A percentile compares a stretch with the other conserved stretches of the same genome.
Conservation (phyloP, 2,888 invertebrate genomes). For the Trissolcus japonicus region DNA sequence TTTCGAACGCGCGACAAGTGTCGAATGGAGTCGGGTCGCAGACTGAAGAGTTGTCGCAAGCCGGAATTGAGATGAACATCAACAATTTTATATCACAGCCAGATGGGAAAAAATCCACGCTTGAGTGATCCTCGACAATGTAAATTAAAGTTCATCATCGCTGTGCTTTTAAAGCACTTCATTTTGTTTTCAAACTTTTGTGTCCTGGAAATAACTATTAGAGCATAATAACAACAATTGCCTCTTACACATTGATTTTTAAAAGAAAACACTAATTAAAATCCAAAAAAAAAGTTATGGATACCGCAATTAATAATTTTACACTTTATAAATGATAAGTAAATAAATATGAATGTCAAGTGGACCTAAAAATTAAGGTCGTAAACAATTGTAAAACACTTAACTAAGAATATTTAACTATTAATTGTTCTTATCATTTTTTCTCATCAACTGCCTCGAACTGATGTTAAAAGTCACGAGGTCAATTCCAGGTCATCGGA, state of each 20-base stretch:
- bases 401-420: conserved; percentile 50
- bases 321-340: no score
- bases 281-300: not conserved
- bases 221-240: not conserved
- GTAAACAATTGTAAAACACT: no score
- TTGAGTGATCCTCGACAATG: conserved; percentile 43
- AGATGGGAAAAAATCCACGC: conserved; percentile 44
- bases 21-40: conserved; percentile 44
- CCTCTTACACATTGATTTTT: not conserved
- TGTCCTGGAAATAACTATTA: not conserved
- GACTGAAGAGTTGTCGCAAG: conserved; percentile 45
- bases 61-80: conserved; percentile 34
- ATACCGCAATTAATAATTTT: not conserved
- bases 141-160: conserved; percentile 46
- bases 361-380: no score
- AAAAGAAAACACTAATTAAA: not conserved
- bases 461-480: conserved; percentile 52
- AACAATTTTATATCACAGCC: conserved; percentile 22
- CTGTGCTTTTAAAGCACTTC: conserved; percentile 27
- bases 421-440: conserved; percentile 42
- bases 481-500: conserved; percentile 53
- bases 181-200: conserved; percentile 25
- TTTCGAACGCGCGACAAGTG: conserved; percentile 41
- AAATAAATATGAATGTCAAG: no score
- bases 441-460: conserved; percentile 23